Base-by-base conservation (phyloP, 2,113 vertebrate species). In the Pelodiscus sinensis region DNA sequence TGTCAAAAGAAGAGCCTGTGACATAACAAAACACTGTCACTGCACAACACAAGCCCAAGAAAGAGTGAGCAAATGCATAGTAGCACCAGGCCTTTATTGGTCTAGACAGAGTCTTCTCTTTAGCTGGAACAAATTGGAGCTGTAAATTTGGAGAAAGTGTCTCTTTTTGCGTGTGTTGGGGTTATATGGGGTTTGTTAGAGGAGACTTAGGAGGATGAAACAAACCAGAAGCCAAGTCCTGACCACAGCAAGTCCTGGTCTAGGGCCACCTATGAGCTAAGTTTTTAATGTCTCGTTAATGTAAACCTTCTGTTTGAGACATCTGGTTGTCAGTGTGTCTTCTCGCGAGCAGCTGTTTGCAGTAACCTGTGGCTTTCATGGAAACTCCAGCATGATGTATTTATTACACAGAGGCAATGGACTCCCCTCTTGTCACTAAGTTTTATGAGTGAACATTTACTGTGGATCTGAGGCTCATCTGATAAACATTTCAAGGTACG, bases 191-290 rank as follows among this genome's bases (percentile, higher is more conserved):
- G 71, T 93, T 60, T 96, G 87, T 92, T 92, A 92, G 94, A 97
- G 68, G 87, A 96, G 94, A 95, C 14, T 44, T 29, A 84, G 94
- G 85, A 94, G 78, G 78, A 92, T 38, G 82, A 85, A 81, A 93
- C 86, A 81, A 97, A 85, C 87, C 91, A 93, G 91, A 94, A 96
- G 96, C 95, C 94, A 97, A 95, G 93, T 92, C 95, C 94, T 96
- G 95, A 96, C 88, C 86, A 50, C 18, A 88, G 95, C 86, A 94
- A 94, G 94, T 97, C 95, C 97, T 97, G 97, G 97, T 96, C 95
- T 91, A 92, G 91, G 94, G 97, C 97, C 97, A 98, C 98, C 96
- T 97, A 96, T 97, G 96, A 97, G 97, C 95, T 97, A 95, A 97
- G 93, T 85, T 96, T 51, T 96, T 96, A 91, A 97, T 90, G 91